A percentile compares a stretch with the other conserved stretches of the same genome.
Conservation (phyloP, 2,797 vertebrate genomes). For the Micropoecilia bifurca region DNA sequence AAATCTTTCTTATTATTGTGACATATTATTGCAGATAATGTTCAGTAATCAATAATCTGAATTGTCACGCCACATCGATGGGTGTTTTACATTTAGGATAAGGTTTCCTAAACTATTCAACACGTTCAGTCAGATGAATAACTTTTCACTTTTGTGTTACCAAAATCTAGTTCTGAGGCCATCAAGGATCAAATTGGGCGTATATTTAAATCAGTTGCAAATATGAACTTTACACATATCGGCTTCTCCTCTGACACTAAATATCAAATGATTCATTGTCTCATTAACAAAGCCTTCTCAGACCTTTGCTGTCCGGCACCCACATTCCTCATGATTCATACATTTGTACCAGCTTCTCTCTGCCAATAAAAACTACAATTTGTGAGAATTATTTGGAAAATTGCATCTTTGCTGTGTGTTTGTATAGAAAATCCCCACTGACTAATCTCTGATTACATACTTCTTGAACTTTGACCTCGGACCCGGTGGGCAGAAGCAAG, state of each 20-base stretch:
- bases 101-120: not conserved
- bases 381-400: not conserved
- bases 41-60: not conserved
- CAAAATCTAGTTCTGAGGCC: not conserved
- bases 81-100: not conserved
- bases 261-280: constrained; percentile 66
- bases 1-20: not conserved
- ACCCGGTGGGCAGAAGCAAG: constrained; percentile 20
- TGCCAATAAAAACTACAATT: constrained; percentile 14
- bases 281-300: constrained; percentile 51
- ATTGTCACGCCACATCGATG: not conserved
- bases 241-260: constrained; percentile 34
- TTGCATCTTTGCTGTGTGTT: not conserved
- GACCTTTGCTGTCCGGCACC: constrained; percentile 52
- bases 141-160: not conserved
- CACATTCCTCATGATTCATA: constrained; percentile 62
- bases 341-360: constrained; percentile 12
- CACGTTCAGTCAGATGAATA: not conserved
- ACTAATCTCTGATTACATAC: not conserved
- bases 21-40: not conserved
- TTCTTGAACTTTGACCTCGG: constrained; percentile 9
- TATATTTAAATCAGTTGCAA: constrained; percentile 18
- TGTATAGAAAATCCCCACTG: not conserved
- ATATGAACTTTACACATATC: constrained; percentile 36
- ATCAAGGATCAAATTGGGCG: not conserved